Base-by-base conservation (phyloP, 2,113 vertebrate species). In the Colius striatus region DNA sequence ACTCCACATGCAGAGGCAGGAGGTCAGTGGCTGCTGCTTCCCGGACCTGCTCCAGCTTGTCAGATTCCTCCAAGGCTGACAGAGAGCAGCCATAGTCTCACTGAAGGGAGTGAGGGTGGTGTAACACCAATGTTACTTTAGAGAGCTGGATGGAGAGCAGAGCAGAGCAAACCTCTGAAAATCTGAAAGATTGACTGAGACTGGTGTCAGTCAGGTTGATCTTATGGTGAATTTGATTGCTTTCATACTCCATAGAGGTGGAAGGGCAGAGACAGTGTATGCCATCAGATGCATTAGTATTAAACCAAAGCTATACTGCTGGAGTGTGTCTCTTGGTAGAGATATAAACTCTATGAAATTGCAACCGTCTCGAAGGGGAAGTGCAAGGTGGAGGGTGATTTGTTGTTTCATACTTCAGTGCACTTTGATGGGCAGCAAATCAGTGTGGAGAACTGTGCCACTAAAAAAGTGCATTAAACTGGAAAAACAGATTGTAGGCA, bases 21-120 rank as follows among this genome's bases (percentile, higher is more conserved):
- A 90, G 58, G 67, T 75, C 75, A 82, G 66, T 0, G 6, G 51
- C 61, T 84, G 16, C 71, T 79, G 58, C 70, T 76, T 76, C 15
- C 62, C 10, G 2, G 60, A 60, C 67, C 66, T 87, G 54, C 30
- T 90, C 26, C 36, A 29, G 43, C 58, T 76, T 85, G 23, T 54
- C 53, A 54, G 15, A 26, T 50, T 85, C 50, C 58, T 94, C 41
- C 47, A 36, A 43, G 50, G 79, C 62, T 86, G 68, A 57, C 23
- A 61, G 26, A 68, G 67, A 79, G 65, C 70, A 90, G 29, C 15
- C 1, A 2, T 26, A 13, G 5, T 27, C 74, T 90, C 0, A 0
- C 61, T 70, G 12, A 9, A 16, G 45, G 54, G 38, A 34, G 51
- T 0, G 0, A 23, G 36, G 6, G 27, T 45, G n/a, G 55, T 41